Base-by-base conservation (phyloP, 2,888 invertebrate species). In the Beris morrisii region DNA sequence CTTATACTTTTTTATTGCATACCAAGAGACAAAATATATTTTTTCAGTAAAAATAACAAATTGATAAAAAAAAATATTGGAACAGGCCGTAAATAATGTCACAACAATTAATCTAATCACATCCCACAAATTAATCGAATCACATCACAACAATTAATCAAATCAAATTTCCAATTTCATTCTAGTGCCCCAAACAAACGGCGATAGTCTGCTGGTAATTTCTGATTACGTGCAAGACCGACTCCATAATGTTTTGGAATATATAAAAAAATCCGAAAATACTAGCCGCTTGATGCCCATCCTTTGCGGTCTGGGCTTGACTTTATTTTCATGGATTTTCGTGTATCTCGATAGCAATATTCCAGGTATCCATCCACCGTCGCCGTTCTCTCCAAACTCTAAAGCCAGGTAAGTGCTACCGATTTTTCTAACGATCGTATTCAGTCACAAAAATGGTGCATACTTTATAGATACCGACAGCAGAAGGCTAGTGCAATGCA, bases 261-360 rank as follows among this genome's bases (percentile, higher is more conserved):
- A 77, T 77, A 70, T 73, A 3, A 67, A 72, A 44, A 69, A 73
- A 22, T 70, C 74, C 50, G 74, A 77, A 58, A 64, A 77, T 65
- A 64, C 63, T 53, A 71, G 53, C 69, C 69, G 72, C 67, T 58
- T 79, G 22, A 71, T 66, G 30, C 76, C 80, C 11, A 32, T 78
- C 32, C 38, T 79, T 32, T 83, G 83, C 75, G 86, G 87, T 5
- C 69, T 83, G 12, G 72, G 82, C 4, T 77, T 83, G 61, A 82
- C 83, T n/a, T 78, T 82, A 71, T 83, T 86, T 71, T 84, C 84
- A 6, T 86, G 85, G 82, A 78, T 82, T 66, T 82, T 87, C 72
- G 83, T 87, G 28, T 87, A 86, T 76, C 79, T 86, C 72, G 87
- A 87, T 75, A 87, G 87, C 67, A 81, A 81, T 71, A 79, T 83